phyloP scores from a whole-genome alignment of 1,140 invertebrate genomes.

The Aphelenchoides besseyi region DNA sequence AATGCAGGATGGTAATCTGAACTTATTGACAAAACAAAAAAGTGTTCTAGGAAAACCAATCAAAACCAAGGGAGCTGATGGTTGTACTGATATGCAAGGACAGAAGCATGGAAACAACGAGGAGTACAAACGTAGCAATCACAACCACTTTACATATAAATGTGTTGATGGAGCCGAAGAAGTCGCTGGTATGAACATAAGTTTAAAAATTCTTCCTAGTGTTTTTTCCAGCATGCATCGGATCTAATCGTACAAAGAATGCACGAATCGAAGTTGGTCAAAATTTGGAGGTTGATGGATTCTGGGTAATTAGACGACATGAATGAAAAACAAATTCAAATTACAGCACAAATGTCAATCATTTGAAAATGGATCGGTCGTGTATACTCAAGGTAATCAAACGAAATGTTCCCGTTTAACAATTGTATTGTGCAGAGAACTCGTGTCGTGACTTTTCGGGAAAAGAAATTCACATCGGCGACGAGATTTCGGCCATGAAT shows the following conservation, averaged over 20 bases:
- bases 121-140: not conserved
- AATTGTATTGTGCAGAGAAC: slow-evolving; percentile 21
- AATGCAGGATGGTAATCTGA: not conserved
- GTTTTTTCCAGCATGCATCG: too few species aligned
- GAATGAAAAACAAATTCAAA: not conserved
- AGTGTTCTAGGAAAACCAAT: not conserved
- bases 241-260: slow-evolving; percentile 27
- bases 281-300: slow-evolving; percentile 32
- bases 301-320: slow-evolving; percentile 15
- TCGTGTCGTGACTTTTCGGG: slow-evolving; percentile 27
- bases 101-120: not conserved
- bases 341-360: slow-evolving; percentile 42
- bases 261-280: slow-evolving; percentile 31
- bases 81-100: not conserved
- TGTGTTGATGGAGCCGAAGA: not conserved
- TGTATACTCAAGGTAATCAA: slow-evolving; percentile 46
- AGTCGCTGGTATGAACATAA: not conserved
- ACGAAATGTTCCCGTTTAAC: not conserved
- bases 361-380: slow-evolving; percentile 43
- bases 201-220: not conserved
- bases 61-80: not conserved
- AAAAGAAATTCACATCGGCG: slow-evolving; percentile 52
- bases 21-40: not conserved
- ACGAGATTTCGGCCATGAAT: slow-evolving; percentile 42
- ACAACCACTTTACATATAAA: not conserved